Percentiles rank a stretch among this genome's conserved stretches.
These are phyloP conservation scores for Engraulis encrasicolus DNA, from an alignment of 2,113 vertebrate genomes.

Conservation along the genomic window DNA sequence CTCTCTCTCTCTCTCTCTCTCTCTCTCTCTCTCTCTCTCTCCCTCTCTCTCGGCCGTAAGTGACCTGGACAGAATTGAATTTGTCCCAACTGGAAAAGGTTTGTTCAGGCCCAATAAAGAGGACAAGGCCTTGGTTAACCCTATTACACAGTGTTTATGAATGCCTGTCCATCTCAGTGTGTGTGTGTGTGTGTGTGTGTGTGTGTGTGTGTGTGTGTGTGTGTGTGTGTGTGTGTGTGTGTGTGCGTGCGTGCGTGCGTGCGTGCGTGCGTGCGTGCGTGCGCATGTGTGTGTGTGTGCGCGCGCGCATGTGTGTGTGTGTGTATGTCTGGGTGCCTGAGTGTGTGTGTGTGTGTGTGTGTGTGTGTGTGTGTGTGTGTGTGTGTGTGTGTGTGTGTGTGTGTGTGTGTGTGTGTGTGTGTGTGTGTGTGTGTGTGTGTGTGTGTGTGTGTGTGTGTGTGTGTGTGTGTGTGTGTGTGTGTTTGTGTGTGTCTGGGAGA, in stretches of 20 bases:
- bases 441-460: constrained; percentile 2
- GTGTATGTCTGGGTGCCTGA: too few species aligned
- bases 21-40: background rate
- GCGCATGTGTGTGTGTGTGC: too few species aligned
- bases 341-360: too few species aligned
- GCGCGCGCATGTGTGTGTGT: too few species aligned
- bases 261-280: too few species aligned
- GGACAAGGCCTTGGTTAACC: constrained; percentile 1
- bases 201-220: too few species aligned
- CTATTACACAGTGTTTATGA: background rate
- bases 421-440: background rate
- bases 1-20: too few species aligned
- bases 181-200: background rate
- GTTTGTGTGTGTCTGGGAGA: too few species aligned
- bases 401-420: background rate
- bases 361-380: constrained; percentile 22
- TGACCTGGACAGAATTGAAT: background rate
- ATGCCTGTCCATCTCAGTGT: background rate
- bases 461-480: background rate
- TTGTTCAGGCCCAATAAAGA: background rate
- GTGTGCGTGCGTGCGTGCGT: too few species aligned
- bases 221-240: too few species aligned
- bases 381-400: background rate
- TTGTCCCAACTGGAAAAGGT: background rate
- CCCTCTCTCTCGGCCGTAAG: background rate